Evolutionary conservation across 2,888 invertebrate genomes (phyloP).

Genomic region (Pristionchus arcanus): DNA sequence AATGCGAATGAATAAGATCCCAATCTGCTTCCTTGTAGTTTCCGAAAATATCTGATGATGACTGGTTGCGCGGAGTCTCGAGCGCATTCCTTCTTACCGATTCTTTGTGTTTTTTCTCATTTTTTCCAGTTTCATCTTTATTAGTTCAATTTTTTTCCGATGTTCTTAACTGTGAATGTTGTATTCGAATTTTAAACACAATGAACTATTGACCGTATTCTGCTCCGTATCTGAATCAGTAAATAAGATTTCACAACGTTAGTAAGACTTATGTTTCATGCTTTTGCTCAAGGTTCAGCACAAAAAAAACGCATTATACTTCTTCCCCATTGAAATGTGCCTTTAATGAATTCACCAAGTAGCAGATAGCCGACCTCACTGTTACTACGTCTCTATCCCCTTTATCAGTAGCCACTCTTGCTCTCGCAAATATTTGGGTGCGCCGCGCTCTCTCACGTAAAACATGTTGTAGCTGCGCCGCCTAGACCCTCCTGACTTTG

Average conservation of each 20-base stretch:
- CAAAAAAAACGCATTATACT: too few species aligned
- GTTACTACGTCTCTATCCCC: background rate
- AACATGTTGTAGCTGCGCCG: constrained; percentile 26
- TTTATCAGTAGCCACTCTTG: constrained; percentile 10
- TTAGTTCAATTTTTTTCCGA: background rate
- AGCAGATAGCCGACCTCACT: background rate
- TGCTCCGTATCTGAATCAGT: too few species aligned
- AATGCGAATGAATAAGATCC: background rate
- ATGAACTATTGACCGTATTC: too few species aligned
- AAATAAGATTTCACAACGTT: too few species aligned
- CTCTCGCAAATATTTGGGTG: constrained; percentile 31
- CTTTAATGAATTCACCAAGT: too few species aligned
- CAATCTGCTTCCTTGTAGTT: constrained; percentile 22
- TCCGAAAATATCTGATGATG: background rate
- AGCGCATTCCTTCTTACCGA: background rate
- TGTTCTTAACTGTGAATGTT: too few species aligned
- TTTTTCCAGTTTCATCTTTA: background rate
- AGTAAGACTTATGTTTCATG: too few species aligned
- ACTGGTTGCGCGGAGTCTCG: background rate
- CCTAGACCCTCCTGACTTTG: background rate
- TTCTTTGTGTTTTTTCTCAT: background rate
- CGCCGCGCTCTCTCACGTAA: constrained; percentile 17
- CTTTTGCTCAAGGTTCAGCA: too few species aligned
- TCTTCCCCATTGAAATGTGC: too few species aligned
- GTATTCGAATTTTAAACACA: too few species aligned